Conservation (phyloP, 2,113 vertebrate species). For the Ancistrus triradiatus region DNA sequence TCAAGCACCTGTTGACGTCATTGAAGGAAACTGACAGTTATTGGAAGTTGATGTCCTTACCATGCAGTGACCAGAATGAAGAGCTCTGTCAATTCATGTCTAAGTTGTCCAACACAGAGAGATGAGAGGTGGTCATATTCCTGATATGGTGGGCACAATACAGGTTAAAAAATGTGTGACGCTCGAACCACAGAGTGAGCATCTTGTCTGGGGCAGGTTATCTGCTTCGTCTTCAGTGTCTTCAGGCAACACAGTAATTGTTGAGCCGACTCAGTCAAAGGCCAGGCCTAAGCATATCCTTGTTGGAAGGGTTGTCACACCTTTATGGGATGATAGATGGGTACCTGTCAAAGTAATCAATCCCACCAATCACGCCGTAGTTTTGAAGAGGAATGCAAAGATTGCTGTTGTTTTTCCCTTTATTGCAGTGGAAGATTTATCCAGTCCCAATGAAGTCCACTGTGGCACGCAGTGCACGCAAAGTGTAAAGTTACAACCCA, state of each 20-base stretch:
- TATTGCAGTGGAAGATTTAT: conserved; percentile 23
- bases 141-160: conserved; percentile 19
- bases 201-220: conserved; percentile 35
- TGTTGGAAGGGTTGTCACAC: conserved; percentile 19
- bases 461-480: too few relatives aligned
- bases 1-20: not conserved
- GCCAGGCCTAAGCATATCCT: conserved; percentile 5
- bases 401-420: conserved; percentile 34
- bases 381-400: conserved; percentile 24
- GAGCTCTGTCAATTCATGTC: conserved; percentile 12
- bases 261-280: not conserved
- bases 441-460: not conserved
- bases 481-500: not conserved
- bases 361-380: conserved; percentile 17
- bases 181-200: conserved; percentile 23
- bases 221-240: conserved; percentile 20
- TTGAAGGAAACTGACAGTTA: conserved; percentile 4
- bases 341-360: conserved; percentile 42
- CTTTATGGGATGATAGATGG: conserved; percentile 29
- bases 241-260: conserved; percentile 35
- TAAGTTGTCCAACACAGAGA: conserved; percentile 17
- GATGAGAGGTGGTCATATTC: conserved; percentile 3
- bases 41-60: conserved; percentile 28
- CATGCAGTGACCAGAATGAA: not conserved
- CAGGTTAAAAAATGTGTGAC: not conserved